Evolutionary conservation across 1,140 invertebrate species (phyloP).

Genomic region (Olivierus martensii): DNA sequence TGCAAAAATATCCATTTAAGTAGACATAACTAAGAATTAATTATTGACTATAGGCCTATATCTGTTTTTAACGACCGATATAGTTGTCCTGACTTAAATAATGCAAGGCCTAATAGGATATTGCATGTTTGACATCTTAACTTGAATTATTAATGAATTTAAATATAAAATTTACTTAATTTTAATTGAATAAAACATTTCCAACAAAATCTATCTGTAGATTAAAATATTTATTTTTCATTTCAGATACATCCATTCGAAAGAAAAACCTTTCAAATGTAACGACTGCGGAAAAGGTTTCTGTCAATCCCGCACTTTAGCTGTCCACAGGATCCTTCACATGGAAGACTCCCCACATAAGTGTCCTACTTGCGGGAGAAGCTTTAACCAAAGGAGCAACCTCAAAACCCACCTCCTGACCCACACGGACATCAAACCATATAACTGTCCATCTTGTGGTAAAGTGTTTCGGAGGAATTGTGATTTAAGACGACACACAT

Average conservation of each 20-base stretch:
- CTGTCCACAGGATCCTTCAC: constrained; percentile 82
- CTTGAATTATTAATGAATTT: too few species aligned
- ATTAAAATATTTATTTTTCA: too few species aligned
- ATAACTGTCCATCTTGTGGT: constrained; percentile 30
- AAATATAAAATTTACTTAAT: too few species aligned
- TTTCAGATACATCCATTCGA: constrained; percentile 87
- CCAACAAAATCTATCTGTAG: too few species aligned
- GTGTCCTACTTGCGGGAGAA: constrained; percentile 59
- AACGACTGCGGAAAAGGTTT: constrained; percentile 91
- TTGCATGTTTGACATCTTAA: too few species aligned
- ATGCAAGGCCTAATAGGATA: too few species aligned
- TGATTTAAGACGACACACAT: constrained; percentile 46
- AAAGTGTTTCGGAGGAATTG: constrained; percentile 27
- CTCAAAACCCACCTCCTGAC: constrained; percentile 81
- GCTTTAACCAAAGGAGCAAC: constrained; percentile 76
- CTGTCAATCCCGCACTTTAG: constrained; percentile 85
- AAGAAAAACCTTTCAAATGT: constrained; percentile 96
- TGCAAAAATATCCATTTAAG: too few species aligned
- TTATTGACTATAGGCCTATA: too few species aligned
- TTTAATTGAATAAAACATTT: too few species aligned
- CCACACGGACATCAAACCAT: constrained; percentile 86
- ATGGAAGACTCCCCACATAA: constrained; percentile 82
- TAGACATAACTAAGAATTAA: too few species aligned
- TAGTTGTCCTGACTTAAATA: too few species aligned
- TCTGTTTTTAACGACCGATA: too few species aligned